Conservation (phyloP, 2,888 invertebrate species). For the Capitulum mitella region DNA sequence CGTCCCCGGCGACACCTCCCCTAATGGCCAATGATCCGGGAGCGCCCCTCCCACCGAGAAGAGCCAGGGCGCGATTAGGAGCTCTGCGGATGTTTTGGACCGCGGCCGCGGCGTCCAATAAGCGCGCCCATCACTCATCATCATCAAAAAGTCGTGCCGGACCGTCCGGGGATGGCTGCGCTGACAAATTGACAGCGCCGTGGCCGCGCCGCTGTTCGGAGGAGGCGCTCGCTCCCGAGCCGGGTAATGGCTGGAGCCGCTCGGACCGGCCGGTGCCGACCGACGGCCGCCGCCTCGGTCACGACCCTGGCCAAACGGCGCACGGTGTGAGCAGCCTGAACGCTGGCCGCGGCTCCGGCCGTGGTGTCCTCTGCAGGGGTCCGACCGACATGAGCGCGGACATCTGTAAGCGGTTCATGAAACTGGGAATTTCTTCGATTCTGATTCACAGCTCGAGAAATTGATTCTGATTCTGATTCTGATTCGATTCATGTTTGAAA, state of each 20-base stretch:
- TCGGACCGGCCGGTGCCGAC: no score
- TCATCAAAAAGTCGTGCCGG: constrained; percentile 1
- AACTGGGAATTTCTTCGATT: no score
- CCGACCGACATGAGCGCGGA: no score
- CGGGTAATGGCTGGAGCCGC: not conserved
- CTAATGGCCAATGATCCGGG: not conserved
- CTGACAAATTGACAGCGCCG: not conserved
- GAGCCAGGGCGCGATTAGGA: not conserved
- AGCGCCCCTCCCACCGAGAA: not conserved
- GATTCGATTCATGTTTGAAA: no score
- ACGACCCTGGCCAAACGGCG: no score
- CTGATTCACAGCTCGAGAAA: no score
- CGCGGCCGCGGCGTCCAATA: not conserved
- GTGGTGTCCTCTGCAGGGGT: no score
- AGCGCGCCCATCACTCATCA: not conserved
- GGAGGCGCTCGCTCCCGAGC: not conserved
- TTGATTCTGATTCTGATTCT: no score
- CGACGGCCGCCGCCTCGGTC: no score
- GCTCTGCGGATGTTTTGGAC: not conserved
- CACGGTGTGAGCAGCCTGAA: no score
- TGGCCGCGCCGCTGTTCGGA: not conserved
- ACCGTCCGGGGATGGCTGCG: not conserved
- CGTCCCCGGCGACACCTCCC: not conserved
- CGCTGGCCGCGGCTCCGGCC: no score
- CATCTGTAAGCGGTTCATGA: no score